Conservation (phyloP, 2,888 invertebrate species). For the Sicus ferrugineus region DNA sequence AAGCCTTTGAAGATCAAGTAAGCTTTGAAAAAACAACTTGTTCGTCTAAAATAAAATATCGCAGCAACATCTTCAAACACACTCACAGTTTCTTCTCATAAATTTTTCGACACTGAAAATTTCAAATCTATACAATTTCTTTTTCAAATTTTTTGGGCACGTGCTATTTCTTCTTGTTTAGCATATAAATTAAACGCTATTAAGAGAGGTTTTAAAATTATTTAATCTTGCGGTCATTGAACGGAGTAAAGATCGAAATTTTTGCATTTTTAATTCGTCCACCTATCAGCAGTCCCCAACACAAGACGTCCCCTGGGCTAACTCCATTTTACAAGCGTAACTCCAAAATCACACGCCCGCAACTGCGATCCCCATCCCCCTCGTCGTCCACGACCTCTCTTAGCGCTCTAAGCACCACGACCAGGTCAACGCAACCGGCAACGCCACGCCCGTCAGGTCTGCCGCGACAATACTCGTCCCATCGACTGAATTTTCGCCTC, state of each 20-base stretch:
- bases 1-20: conserved; percentile 35
- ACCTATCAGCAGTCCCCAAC: conserved; percentile 37
- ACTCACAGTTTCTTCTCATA: conserved; percentile 31
- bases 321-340: not conserved
- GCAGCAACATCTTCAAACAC: conserved; percentile 35
- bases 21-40: conserved; percentile 9
- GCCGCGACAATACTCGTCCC: conserved; percentile 47
- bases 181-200: conserved; percentile 32
- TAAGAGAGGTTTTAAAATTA: conserved; percentile 8
- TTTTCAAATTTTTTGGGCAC: conserved; percentile 35
- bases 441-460: conserved; percentile 30
- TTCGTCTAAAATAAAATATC: conserved; percentile 24
- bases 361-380: conserved; percentile 43
- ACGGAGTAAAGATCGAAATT: conserved; percentile 15
- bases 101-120: conserved; percentile 41
- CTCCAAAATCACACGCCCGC: conserved; percentile 39
- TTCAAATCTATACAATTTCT: conserved; percentile 33
- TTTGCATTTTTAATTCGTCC: not conserved
- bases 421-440: not conserved
- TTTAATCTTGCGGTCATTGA: not conserved
- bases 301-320: conserved; percentile 35
- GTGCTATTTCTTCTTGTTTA: conserved; percentile 35
- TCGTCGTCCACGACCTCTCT: conserved; percentile 51
- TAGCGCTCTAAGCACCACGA: conserved; percentile 27
- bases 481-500: conserved; percentile 50